Evolutionary conservation across 1,140 invertebrate species (phyloP), one percentile per base, ranked within the genome.

Genomic region (Eupeodes corollae): DNA sequence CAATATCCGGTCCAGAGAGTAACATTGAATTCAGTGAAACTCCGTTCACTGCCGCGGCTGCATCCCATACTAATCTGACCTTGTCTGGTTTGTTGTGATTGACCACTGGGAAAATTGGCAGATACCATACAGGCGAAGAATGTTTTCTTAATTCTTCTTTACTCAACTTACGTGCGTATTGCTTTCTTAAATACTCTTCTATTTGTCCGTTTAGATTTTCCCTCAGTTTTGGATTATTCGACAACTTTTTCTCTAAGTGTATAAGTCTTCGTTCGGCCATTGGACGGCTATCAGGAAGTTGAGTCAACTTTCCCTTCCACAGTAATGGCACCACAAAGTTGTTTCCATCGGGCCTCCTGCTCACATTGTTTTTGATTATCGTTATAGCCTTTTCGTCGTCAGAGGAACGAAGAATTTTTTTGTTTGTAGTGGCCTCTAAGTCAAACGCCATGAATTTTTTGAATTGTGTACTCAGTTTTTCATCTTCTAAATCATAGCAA

Each of bases 11-110:
- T 1, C 60, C 61, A 0, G 50, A 47, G 16, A 55, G 21, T 16
- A 58, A 47, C 16, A 35, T 26, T 15, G 31, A 21, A 18, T 46
- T 50, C 14, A 46, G 37, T 5, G 18, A 46, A 16, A 34, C 41
- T 8, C 16, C 32, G 1, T 42, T 19, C 5, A 45, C 42, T 44
- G 47, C 49, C 12, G 56, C 54, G 1, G 56, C 58, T 0, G 56
- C 59, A 43, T 65, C 62, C 32, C 57, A 57, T 0, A 65, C 62
- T 1, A 61, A 13, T 14, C 59, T 26, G 15, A 46, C 35, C n/a
- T 13, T 15, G 9, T n/a, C 9, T n/a, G 42, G 8, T 19, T 31
- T 5, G 10, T 26, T 19, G 14, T n/a, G 10, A 14, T 31, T n/a
- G n/a, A 31, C 34, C 1, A 10, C 16, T 8, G 44, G 35, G 13